Conservation (phyloP, 2,888 invertebrate genomes). For the Chaitophorus viminalis region DNA sequence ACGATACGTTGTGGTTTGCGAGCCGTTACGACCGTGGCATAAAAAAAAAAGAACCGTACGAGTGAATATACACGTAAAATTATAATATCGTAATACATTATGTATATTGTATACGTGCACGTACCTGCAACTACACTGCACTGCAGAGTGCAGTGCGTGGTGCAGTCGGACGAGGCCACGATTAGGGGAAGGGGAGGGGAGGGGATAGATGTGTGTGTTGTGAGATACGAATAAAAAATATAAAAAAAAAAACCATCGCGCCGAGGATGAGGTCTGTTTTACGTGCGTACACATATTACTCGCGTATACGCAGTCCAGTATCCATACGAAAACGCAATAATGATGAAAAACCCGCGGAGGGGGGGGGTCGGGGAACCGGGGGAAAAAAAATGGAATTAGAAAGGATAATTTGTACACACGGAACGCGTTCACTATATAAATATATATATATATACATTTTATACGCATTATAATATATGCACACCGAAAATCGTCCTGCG, state of each 20-base stretch:
- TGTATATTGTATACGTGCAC: neutral
- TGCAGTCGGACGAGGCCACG: neutral
- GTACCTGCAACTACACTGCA: neutral
- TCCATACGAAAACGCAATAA: neutral
- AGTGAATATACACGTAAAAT: neutral
- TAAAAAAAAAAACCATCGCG: no score
- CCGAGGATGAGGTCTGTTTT: neutral
- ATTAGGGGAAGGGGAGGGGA: neutral
- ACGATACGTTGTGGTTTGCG: constrained; percentile 43
- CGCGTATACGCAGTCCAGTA: neutral
- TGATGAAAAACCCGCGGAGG: neutral
- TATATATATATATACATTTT: no score
- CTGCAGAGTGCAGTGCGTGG: no score
- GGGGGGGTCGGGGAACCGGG: no score
- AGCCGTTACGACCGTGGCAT: neutral
- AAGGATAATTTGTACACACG: constrained; percentile 3
- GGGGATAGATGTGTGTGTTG: constrained; percentile 13
- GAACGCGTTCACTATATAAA: no score
- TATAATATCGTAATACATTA: neutral
- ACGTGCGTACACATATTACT: no score
- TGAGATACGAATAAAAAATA: constrained; percentile 6
- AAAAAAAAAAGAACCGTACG: neutral
- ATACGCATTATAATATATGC: neutral
- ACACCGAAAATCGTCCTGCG: constrained; percentile 9
- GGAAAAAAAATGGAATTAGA: neutral